phyloP scores from a whole-genome alignment of 2,888 invertebrate species.

The Ametastegia equiseti region DNA sequence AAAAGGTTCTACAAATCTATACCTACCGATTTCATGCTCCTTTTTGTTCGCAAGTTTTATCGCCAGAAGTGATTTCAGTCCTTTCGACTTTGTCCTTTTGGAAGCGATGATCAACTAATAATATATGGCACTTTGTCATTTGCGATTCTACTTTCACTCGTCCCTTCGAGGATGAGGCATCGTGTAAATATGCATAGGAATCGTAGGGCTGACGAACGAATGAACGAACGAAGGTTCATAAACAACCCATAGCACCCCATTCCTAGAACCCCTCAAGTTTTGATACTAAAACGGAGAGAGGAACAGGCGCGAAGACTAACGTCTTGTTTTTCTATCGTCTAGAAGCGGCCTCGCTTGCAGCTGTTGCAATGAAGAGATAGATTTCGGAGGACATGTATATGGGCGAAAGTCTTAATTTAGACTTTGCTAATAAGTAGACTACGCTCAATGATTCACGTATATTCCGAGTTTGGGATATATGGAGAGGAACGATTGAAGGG shows the following conservation, averaged over 20 bases:
- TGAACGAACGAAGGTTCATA: conserved; percentile 18
- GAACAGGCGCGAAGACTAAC: not conserved
- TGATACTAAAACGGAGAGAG: conserved; percentile 1
- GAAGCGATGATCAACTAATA: not conserved
- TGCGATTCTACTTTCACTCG: not conserved
- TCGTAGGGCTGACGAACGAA: too few relatives aligned
- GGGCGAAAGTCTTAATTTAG: not conserved
- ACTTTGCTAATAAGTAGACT: not conserved
- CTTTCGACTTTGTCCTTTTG: not conserved
- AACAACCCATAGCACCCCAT: conserved; percentile 24
- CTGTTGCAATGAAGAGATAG: conserved; percentile 1
- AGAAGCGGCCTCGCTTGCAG: not conserved
- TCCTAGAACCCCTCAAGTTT: conserved; percentile 33
- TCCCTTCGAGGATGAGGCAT: conserved; percentile 16
- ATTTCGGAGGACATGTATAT: too few relatives aligned
- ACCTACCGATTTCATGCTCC: not conserved
- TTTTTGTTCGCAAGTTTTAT: not conserved
- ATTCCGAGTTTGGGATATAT: not conserved
- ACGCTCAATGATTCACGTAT: too few relatives aligned
- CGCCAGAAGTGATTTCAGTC: not conserved
- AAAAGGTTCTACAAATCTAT: not conserved
- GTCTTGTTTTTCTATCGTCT: conserved; percentile 25
- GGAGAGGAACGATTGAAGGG: not conserved
- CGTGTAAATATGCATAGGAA: not conserved
- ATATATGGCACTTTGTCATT: not conserved